These are phyloP conservation scores for Argopecten irradians DNA, from an alignment of 1,140 invertebrate genomes.

Conservation along the genomic window DNA sequence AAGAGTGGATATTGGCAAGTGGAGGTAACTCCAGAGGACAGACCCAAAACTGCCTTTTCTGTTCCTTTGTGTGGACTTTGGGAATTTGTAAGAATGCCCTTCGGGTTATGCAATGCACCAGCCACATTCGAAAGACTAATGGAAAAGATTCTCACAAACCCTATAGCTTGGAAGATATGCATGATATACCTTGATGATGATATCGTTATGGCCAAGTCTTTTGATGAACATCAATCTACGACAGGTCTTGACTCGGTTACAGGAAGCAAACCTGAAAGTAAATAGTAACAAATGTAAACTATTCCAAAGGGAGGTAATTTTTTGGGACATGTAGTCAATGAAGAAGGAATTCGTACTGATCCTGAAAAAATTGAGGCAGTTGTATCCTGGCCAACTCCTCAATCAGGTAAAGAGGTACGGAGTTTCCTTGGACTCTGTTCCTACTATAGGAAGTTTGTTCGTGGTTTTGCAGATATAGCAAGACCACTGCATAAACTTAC, in stretches of 20 bases:
- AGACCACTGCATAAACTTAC: constrained; percentile 49
- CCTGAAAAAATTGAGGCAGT: constrained; percentile 68
- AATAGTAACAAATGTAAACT: constrained; percentile 63
- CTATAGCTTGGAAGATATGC: constrained; percentile 37
- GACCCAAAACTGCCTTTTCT: constrained; percentile 67
- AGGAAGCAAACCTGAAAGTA: constrained; percentile 60
- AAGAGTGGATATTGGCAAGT: too few species aligned
- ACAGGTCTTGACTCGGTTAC: constrained; percentile 62
- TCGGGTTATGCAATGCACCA: constrained; percentile 61
- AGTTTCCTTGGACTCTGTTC: constrained; percentile 64
- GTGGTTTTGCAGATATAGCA: constrained; percentile 36
- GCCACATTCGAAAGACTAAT: constrained; percentile 66
- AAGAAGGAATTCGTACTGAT: constrained; percentile 62
- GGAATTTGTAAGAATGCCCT: constrained; percentile 58
- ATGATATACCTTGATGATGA: constrained; percentile 56
- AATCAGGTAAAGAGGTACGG: constrained; percentile 59
- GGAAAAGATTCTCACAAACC: constrained; percentile 28
- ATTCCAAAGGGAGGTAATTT: constrained; percentile 55
- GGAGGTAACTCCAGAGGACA: constrained; percentile 56
- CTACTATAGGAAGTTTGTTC: constrained; percentile 67
- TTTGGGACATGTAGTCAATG: constrained; percentile 64
- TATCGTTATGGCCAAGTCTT: constrained; percentile 43
- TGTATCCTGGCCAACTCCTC: constrained; percentile 65
- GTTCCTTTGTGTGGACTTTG: constrained; percentile 42
- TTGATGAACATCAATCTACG: constrained; percentile 49